Evolutionary conservation across 2,113 vertebrate genomes (phyloP).

Genomic region (Ardeotis arabs): DNA sequence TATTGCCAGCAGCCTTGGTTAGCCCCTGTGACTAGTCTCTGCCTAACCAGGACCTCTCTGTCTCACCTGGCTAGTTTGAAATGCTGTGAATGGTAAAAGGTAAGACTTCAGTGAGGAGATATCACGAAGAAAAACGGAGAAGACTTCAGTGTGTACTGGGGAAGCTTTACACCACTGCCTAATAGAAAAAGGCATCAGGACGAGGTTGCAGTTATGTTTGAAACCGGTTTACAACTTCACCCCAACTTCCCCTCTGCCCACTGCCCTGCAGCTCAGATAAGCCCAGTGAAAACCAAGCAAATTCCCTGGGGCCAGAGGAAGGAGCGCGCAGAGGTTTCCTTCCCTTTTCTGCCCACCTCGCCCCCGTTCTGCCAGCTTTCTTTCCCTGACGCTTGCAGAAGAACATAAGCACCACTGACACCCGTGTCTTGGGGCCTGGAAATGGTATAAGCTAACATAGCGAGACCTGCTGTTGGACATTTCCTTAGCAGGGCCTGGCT

Average conservation of each 20-base stretch:
- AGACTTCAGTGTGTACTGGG: not conserved
- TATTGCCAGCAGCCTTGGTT: not conserved
- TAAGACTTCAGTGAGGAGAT: not conserved
- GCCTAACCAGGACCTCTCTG: not conserved
- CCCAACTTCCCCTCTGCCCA: not conserved
- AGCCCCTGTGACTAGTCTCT: not conserved
- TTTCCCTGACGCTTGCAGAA: not conserved
- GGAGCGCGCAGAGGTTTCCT: not conserved
- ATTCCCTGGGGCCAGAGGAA: not conserved
- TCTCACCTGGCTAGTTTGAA: not conserved
- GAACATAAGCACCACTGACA: not conserved
- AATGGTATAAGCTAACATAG: not conserved
- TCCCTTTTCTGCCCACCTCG: conserved; percentile 19
- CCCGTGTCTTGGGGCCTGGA: not conserved
- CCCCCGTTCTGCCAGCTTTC: not conserved
- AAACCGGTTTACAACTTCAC: not conserved
- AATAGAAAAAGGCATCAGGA: not conserved
- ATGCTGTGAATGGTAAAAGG: not conserved
- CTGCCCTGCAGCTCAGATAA: not conserved
- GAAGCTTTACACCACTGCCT: not conserved
- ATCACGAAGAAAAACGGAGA: not conserved
- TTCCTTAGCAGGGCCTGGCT: not conserved
- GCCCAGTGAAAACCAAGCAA: not conserved
- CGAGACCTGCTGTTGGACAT: not conserved
- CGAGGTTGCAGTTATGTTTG: not conserved